Percentiles rank a stretch among this genome's conserved stretches.
These are phyloP conservation scores for Venustaconcha ellipsiformis DNA, from an alignment of 1,140 invertebrate genomes.

Conservation along the genomic window DNA sequence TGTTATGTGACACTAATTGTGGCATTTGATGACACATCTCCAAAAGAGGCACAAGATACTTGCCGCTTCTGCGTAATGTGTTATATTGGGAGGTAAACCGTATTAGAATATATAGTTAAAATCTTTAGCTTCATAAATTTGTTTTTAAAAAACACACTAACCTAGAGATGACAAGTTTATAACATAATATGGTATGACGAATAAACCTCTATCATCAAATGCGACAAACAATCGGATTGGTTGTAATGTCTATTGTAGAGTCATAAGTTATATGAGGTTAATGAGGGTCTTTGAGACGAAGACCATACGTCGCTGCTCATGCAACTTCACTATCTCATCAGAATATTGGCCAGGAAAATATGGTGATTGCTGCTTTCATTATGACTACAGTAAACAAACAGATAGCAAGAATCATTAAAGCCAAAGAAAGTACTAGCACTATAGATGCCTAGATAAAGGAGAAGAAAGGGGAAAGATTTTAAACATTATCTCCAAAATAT, in stretches of 20 bases:
- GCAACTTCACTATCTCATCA: conserved; percentile 21
- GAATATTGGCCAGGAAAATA: conserved; percentile 19
- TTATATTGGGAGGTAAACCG: too few relatives aligned
- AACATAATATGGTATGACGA: conserved; percentile 12
- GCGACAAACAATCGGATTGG: conserved; percentile 24
- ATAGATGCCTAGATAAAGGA: not conserved
- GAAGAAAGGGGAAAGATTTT: too few relatives aligned
- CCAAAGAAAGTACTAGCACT: conserved; percentile 17
- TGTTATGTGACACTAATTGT: too few relatives aligned
- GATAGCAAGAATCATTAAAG: conserved; percentile 1
- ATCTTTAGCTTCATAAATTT: too few relatives aligned
- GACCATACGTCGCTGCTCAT: not conserved
- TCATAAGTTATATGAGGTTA: not conserved
- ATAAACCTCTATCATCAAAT: conserved; percentile 27
- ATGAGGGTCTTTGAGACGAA: not conserved
- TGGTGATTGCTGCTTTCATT: conserved; percentile 4
- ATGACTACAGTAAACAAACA: conserved; percentile 4
- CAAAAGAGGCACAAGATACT: too few relatives aligned
- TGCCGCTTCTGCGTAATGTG: too few relatives aligned
- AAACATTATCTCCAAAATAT: too few relatives aligned
- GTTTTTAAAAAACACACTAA: too few relatives aligned
- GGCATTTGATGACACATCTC: too few relatives aligned
- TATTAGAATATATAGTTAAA: too few relatives aligned
- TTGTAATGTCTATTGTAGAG: conserved; percentile 24
- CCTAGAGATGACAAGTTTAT: too few relatives aligned